Percentiles rank a stretch among this genome's conserved stretches.
These are phyloP conservation scores for Myzus persicae DNA, from an alignment of 1,140 invertebrate species.

Conservation along the genomic window DNA sequence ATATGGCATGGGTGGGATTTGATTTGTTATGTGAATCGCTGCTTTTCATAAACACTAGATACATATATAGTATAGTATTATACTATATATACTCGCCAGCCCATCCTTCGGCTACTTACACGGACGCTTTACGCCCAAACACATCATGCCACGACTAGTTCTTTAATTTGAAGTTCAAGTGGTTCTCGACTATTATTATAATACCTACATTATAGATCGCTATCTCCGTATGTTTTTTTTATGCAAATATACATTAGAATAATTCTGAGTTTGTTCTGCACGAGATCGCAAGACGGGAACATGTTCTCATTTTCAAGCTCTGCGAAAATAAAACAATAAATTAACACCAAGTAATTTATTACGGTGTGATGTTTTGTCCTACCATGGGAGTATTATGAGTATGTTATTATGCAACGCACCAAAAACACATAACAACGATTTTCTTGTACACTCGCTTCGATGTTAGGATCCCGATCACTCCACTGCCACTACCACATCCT, in stretches of 20 bases:
- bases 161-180: constrained; percentile 6
- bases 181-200: neutral
- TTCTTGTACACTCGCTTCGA: neutral
- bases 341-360: constrained; percentile 13
- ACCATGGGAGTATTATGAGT: too few relatives aligned
- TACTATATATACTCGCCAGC: neutral
- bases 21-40: constrained; percentile 30
- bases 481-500: neutral
- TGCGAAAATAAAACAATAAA: constrained; percentile 31
- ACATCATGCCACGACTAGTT: neutral
- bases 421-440: neutral
- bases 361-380: neutral
- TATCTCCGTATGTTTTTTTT: neutral
- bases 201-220: neutral
- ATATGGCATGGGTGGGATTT: neutral
- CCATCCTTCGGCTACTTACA: constrained; percentile 22
- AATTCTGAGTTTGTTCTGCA: neutral
- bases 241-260: neutral
- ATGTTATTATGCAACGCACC: neutral
- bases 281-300: neutral
- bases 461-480: neutral
- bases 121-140: constrained; percentile 5
- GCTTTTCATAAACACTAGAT: neutral
- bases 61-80: neutral
- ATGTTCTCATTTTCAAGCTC: neutral